These are phyloP conservation scores for Sebastes kiyomatsui DNA, from an alignment of 2,797 vertebrate genomes.

Conservation along the genomic window DNA sequence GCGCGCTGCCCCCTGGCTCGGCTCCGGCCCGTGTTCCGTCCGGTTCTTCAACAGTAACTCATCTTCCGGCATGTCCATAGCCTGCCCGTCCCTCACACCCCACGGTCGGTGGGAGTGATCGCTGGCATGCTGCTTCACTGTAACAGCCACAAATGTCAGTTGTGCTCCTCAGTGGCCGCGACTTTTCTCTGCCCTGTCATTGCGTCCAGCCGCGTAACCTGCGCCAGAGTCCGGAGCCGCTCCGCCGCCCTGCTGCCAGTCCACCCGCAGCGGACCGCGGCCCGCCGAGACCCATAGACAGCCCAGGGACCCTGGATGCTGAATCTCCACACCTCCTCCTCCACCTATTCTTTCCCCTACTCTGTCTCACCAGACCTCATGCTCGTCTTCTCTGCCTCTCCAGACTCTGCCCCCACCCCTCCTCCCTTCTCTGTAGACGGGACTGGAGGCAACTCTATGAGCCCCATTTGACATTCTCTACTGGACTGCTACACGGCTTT, in stretches of 20 bases:
- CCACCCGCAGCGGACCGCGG: slow-evolving; percentile 10
- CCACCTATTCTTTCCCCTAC: neutral
- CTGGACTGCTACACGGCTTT: neutral
- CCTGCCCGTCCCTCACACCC: slow-evolving; percentile 1
- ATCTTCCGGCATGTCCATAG: slow-evolving; percentile 80
- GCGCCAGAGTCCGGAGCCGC: neutral
- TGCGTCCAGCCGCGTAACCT: neutral
- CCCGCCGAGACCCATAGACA: slow-evolving; percentile 3
- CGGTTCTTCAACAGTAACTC: slow-evolving; percentile 76
- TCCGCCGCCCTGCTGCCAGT: slow-evolving; percentile 2
- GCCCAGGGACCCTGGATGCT: neutral
- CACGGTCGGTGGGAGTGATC: neutral
- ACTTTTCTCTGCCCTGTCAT: neutral
- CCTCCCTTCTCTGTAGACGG: neutral
- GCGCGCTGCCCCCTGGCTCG: slow-evolving; percentile 62
- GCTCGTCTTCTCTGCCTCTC: neutral
- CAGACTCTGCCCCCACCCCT: neutral
- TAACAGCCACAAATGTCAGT: neutral
- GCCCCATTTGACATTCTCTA: neutral
- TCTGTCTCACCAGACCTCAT: neutral
- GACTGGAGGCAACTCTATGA: neutral
- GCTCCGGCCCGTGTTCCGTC: slow-evolving; percentile 60
- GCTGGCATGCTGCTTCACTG: slow-evolving; percentile 15
- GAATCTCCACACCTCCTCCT: neutral
- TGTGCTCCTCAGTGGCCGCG: neutral